Conservation (phyloP, 2,797 vertebrate genomes). For the Lagocephalus sceleratus region DNA sequence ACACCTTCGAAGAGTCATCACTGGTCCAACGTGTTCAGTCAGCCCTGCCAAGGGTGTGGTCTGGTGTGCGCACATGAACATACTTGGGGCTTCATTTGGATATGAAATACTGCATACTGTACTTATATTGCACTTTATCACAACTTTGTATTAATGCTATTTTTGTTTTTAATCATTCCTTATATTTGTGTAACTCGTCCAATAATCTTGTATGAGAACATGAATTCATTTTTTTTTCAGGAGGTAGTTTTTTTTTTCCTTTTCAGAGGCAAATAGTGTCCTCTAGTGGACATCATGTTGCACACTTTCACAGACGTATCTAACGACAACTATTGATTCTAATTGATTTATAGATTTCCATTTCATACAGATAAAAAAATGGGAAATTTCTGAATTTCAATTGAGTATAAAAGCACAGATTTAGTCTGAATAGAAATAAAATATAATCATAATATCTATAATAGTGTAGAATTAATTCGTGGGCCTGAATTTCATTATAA, state of each 20-base stretch:
- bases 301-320: neutral
- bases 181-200: neutral
- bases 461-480: too few species aligned
- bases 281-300: slow-evolving; percentile 40
- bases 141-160: too few species aligned
- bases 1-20: slow-evolving; percentile 66
- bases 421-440: neutral
- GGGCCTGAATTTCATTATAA: too few species aligned
- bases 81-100: neutral
- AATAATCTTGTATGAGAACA: too few species aligned
- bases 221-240: neutral
- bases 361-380: too few species aligned
- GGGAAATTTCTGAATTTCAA: too few species aligned
- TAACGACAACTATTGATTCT: neutral
- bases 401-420: neutral
- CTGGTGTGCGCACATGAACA: slow-evolving; percentile 5
- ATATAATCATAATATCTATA: too few species aligned
- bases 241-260: neutral
- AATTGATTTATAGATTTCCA: neutral
- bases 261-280: slow-evolving; percentile 31
- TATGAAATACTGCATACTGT: too few species aligned
- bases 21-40: slow-evolving; percentile 74
- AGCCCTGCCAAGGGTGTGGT: slow-evolving; percentile 60
- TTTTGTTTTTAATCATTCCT: neutral
- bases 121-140: too few species aligned